Conservation (phyloP, 2,113 vertebrate genomes). For the Garra rufa region DNA sequence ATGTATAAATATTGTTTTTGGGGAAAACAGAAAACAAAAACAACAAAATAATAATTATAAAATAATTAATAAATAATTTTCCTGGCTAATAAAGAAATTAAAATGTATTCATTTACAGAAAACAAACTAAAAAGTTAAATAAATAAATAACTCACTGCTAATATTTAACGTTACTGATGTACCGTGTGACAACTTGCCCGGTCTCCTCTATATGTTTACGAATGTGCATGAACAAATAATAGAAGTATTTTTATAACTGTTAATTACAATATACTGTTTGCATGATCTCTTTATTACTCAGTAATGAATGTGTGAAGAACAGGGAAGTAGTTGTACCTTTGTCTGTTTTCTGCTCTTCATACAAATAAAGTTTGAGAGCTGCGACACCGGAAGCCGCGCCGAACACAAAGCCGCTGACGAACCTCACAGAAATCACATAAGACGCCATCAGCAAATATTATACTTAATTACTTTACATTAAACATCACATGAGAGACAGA, state of each 20-base stretch:
- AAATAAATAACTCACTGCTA: no score
- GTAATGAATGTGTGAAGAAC: neutral
- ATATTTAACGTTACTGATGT: no score
- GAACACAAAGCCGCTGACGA: constrained; percentile 49
- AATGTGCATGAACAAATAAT: neutral
- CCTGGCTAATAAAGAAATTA: no score
- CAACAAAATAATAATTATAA: no score
- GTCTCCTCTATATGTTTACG: neutral
- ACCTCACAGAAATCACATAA: neutral
- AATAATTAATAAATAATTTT: no score
- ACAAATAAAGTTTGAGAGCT: constrained; percentile 47
- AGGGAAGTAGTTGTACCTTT: no score
- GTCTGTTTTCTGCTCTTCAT: neutral
- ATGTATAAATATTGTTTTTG: no score
- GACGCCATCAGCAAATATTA: constrained; percentile 15
- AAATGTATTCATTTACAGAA: no score
- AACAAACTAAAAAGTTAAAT: no score
- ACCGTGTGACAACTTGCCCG: neutral
- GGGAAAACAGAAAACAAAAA: no score
- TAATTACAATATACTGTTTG: no score
- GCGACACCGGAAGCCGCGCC: constrained; percentile 56
- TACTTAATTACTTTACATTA: neutral
- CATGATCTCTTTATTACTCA: neutral
- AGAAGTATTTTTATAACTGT: no score
- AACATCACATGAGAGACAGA: neutral